Percentiles rank a stretch among this genome's conserved stretches.
Conservation (phyloP, 2,888 invertebrate species). For the Apeira syringaria region DNA sequence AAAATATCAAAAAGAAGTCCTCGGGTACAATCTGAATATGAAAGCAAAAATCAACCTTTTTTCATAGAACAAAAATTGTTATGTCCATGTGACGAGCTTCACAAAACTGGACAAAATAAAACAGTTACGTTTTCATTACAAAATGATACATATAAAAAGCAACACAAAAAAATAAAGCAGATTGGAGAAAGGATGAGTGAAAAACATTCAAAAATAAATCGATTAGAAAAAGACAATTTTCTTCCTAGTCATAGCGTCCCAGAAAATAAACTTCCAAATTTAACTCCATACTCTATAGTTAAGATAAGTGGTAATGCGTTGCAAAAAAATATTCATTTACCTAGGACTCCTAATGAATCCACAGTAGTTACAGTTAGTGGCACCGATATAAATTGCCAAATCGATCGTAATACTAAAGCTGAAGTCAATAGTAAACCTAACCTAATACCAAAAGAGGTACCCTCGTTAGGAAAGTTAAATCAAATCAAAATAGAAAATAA, state of each 20-base stretch:
- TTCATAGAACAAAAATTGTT: background rate
- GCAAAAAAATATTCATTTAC: conserved; percentile 1
- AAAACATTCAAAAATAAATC: background rate
- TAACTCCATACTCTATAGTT: background rate
- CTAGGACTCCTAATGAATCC: conserved; percentile 3
- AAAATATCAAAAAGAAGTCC: background rate
- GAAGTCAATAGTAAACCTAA: too few relatives aligned
- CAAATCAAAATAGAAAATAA: too few relatives aligned
- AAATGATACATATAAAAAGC: background rate
- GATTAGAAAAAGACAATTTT: too few relatives aligned
- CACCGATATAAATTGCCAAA: background rate
- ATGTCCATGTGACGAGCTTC: background rate
- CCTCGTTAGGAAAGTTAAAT: too few relatives aligned
- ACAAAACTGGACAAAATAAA: background rate
- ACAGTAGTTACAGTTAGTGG: conserved; percentile 9
- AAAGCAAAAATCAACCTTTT: background rate
- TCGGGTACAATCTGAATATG: background rate
- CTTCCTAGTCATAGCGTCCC: too few relatives aligned
- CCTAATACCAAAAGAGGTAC: too few relatives aligned
- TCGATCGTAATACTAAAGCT: too few relatives aligned
- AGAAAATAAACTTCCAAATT: background rate
- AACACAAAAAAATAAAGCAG: background rate
- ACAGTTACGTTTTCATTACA: background rate
- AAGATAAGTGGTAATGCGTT: conserved; percentile 1
- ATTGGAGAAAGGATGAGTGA: too few relatives aligned